Conservation (phyloP, 2,797 vertebrate species). For the Heterohyrax brucei region DNA sequence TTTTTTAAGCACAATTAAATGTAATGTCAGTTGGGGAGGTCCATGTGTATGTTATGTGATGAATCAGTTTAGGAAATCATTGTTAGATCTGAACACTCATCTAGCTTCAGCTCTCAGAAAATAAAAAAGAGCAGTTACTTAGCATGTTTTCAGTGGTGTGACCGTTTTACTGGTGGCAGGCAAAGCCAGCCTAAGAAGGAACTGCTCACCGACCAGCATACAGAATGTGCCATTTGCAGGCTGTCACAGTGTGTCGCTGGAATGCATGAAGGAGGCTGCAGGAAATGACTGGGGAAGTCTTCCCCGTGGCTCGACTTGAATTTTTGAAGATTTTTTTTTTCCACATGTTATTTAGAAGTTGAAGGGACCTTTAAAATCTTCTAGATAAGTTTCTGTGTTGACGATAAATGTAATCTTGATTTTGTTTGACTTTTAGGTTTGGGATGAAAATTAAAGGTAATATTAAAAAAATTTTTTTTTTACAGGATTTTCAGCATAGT, state of each 20-base stretch:
- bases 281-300: too few relatives aligned
- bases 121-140: neutral
- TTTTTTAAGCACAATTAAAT: neutral
- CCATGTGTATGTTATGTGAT: too few relatives aligned
- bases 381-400: neutral
- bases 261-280: neutral
- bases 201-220: neutral
- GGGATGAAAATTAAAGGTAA: neutral
- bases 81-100: neutral
- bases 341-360: neutral
- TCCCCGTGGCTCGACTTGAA: neutral
- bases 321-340: neutral
- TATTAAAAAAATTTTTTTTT: neutral
- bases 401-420: neutral
- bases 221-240: neutral
- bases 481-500: neutral
- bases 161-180: neutral
- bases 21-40: neutral
- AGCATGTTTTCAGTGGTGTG: neutral
- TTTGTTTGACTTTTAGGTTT: slow-evolving; percentile 58
- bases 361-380: neutral
- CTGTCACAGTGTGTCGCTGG: neutral
- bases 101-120: neutral
- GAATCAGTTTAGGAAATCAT: neutral
- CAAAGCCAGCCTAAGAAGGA: neutral